Percentiles rank a stretch among this genome's conserved stretches.
phyloP scores from a whole-genome alignment of 2,797 vertebrate genomes.

The Mormyrops attenuatus region DNA sequence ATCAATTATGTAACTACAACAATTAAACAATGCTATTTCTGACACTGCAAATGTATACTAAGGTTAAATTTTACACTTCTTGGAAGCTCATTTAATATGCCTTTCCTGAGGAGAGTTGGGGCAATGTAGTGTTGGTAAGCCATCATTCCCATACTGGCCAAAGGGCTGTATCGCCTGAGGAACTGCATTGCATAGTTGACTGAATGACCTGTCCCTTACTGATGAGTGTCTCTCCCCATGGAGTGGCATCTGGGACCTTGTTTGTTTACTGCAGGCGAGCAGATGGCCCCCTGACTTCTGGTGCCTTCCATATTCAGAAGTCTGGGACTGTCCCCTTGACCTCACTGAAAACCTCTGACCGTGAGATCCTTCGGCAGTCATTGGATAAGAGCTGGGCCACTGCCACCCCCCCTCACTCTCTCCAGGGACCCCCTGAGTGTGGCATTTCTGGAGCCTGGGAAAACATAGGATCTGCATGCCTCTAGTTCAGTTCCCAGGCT shows the following conservation, averaged over 20 bases:
- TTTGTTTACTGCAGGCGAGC: slow-evolving; percentile 45
- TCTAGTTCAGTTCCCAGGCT: slow-evolving; percentile 51
- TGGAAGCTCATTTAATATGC: neutral
- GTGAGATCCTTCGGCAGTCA: slow-evolving; percentile 47
- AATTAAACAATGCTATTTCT: neutral
- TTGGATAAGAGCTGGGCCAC: slow-evolving; percentile 28
- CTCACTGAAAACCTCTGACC: slow-evolving; percentile 55
- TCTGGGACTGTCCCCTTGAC: slow-evolving; percentile 44
- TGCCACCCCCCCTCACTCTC: slow-evolving; percentile 34
- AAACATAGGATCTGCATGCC: slow-evolving; percentile 29
- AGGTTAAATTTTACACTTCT: neutral
- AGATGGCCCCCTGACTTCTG: slow-evolving; percentile 54
- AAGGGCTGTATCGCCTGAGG: neutral
- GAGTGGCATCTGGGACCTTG: slow-evolving; percentile 30
- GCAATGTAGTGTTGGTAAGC: neutral
- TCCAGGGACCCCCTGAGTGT: slow-evolving; percentile 35
- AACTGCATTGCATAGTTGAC: neutral
- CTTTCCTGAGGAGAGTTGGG: neutral
- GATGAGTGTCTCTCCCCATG: neutral
- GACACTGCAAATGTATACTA: neutral
- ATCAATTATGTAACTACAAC: neutral
- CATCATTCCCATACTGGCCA: neutral
- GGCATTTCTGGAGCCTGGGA: slow-evolving; percentile 39
- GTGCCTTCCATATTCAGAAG: slow-evolving; percentile 59
- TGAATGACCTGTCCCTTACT: neutral